Evolutionary conservation across 2,888 invertebrate species (phyloP), one percentile per base, ranked within the genome.

Genomic region (Eupelmus urozonus): DNA sequence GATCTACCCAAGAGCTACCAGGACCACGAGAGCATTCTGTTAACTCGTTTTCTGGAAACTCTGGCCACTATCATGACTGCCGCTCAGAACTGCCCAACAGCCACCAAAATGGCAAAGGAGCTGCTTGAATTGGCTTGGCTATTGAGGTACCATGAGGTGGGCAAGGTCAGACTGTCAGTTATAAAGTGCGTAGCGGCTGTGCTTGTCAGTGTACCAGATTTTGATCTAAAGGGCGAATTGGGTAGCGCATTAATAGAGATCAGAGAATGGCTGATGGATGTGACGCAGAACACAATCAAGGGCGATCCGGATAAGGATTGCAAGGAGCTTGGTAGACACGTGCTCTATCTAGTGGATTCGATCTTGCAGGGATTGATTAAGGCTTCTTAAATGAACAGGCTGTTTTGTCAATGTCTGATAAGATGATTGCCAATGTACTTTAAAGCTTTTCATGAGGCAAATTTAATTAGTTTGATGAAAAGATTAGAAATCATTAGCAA

Each of bases 41-140:
- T 96, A n/a, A 90, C 94, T 0, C 93, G 93, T 83, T 95, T 94
- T 83, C 85, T 96, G 0, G 92, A 93, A 13, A 94, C 95, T 0
- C 87, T 96, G 2, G 92, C 94, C 0, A 91, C 93, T 25, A 90
- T 96, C 0, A 91, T 95, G 83, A 88, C 93, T 66, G 92, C 93
- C 0, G 92, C 95, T 0, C 92, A 94, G 81, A 95, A 96, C 88
- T 94, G 94, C 82, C 90, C 93, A 0, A 90, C 92, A 45, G 92
- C 93, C 11, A 88, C 92, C 0, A 91, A 92, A 80, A 95, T 96
- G 90, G 93, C 93, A 0, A 92, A 92, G 79, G 96, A 96, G 84
- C 90, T 95, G 0, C 90, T 96, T 0, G 93, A 93, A 81, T 91
- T 96, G 79, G 91, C 93, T 13, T 92, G 94, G 88, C 92, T 92